These are phyloP conservation scores for Pachyrhynchus sulphureomaculatus DNA, from an alignment of 1,140 invertebrate species.

Conservation along the genomic window DNA sequence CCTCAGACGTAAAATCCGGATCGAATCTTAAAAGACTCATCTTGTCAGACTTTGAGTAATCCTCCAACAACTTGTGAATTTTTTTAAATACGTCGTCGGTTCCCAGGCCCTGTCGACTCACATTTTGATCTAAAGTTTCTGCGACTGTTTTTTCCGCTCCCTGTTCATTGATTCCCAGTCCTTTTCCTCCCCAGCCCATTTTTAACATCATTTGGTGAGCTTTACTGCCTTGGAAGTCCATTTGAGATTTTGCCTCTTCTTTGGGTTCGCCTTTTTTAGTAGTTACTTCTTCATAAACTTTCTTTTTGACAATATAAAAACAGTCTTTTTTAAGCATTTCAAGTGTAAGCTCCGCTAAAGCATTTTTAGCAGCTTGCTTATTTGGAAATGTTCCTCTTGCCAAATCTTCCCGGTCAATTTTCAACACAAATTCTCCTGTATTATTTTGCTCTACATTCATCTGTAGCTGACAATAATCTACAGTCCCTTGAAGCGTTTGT, in stretches of 20 bases:
- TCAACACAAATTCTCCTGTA: slow-evolving; percentile 17
- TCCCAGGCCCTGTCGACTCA: slow-evolving; percentile 31
- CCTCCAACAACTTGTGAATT: slow-evolving; percentile 31
- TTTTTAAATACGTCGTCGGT: slow-evolving; percentile 31
- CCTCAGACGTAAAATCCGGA: slow-evolving; percentile 32
- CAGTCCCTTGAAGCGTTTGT: slow-evolving; percentile 9
- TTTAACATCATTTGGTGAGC: slow-evolving; percentile 39
- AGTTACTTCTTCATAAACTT: slow-evolving; percentile 29
- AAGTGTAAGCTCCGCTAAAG: slow-evolving; percentile 29
- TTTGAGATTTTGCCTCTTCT: neutral
- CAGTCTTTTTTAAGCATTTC: slow-evolving; percentile 34
- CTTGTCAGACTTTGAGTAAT: slow-evolving; percentile 34
- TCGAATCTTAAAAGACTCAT: slow-evolving; percentile 33
- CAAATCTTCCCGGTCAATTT: slow-evolving; percentile 27
- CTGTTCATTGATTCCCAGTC: slow-evolving; percentile 34
- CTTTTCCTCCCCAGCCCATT: slow-evolving; percentile 39
- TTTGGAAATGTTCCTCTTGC: slow-evolving; percentile 20
- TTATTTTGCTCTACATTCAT: slow-evolving; percentile 6
- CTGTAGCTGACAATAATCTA: slow-evolving; percentile 13
- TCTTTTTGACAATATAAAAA: slow-evolving; percentile 35
- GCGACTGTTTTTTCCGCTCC: slow-evolving; percentile 32
- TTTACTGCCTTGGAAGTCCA: slow-evolving; percentile 19
- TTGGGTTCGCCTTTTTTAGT: slow-evolving; percentile 5
- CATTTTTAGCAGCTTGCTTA: slow-evolving; percentile 33
- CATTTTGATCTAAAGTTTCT: slow-evolving; percentile 35